These are phyloP conservation scores for Emydoidea blandingii DNA, from an alignment of 2,797 vertebrate species.

Conservation along the genomic window DNA sequence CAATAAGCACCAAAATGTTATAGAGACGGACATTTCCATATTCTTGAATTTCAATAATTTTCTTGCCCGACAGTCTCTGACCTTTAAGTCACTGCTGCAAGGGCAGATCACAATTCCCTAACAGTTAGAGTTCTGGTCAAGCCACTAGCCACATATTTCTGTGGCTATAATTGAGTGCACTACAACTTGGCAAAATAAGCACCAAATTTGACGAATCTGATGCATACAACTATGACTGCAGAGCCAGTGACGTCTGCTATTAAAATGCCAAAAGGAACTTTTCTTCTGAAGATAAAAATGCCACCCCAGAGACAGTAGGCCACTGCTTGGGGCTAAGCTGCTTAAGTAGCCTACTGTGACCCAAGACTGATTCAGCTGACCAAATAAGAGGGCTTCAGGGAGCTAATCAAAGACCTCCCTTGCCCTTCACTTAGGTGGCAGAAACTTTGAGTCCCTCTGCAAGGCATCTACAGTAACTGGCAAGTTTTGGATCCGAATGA, in stretches of 20 bases:
- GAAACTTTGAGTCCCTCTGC: background rate
- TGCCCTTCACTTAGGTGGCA: fast-evolving
- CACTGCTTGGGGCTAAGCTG: background rate
- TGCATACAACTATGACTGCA: background rate
- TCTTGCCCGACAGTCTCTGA: background rate
- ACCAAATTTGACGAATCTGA: background rate
- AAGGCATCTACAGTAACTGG: background rate
- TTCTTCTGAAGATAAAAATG: background rate
- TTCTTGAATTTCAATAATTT: background rate
- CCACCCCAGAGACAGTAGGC: background rate
- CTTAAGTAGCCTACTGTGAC: background rate
- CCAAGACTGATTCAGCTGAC: background rate
- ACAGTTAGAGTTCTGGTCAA: background rate
- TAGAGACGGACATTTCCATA: background rate
- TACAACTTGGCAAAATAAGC: background rate
- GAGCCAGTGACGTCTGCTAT: background rate
- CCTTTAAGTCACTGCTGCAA: fast-evolving
- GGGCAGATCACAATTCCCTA: background rate
- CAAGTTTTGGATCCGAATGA: background rate
- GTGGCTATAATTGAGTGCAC: background rate
- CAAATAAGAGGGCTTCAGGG: background rate
- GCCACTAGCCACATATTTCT: background rate
- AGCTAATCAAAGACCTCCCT: background rate
- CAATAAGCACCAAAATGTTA: conserved; percentile 4
- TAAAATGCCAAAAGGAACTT: background rate